phyloP scores from a whole-genome alignment of 2,797 vertebrate species.

The Pipistrellus kuhlii region DNA sequence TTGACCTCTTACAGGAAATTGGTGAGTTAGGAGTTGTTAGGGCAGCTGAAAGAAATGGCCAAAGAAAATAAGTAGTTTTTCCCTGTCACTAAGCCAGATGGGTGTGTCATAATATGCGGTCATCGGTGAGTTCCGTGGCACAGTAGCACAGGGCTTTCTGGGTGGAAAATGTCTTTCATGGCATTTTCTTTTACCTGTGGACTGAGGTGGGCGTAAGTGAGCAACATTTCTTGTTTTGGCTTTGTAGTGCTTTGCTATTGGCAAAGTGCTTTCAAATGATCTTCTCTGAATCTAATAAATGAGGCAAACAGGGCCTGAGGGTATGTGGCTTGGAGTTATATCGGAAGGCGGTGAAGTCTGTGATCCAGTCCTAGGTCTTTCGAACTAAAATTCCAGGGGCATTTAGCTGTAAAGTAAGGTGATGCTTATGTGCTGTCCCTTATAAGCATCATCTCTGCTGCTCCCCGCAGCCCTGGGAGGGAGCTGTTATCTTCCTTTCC shows the following conservation, averaged over 20 bases:
- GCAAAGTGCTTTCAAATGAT: neutral
- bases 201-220: neutral
- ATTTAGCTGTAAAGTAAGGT: neutral
- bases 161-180: neutral
- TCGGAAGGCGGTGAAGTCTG: neutral
- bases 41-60: neutral
- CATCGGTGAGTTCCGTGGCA: neutral
- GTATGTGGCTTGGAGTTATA: neutral
- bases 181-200: neutral
- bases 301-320: neutral
- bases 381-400: neutral
- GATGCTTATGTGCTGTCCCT: neutral
- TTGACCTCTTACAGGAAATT: neutral
- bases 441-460: neutral
- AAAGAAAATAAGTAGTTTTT: neutral
- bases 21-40: neutral
- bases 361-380: neutral
- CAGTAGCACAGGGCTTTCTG: neutral
- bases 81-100: neutral
- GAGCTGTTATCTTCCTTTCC: neutral
- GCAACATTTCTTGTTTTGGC: neutral
- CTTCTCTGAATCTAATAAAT: neutral
- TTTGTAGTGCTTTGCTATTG: constrained; percentile 14
- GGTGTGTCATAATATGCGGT: neutral
- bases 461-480: neutral